Percentiles rank a stretch among this genome's conserved stretches.
Conservation (phyloP, 37 sponge, comb jelly and placozoan species). For the Ephydatia muelleri region DNA sequence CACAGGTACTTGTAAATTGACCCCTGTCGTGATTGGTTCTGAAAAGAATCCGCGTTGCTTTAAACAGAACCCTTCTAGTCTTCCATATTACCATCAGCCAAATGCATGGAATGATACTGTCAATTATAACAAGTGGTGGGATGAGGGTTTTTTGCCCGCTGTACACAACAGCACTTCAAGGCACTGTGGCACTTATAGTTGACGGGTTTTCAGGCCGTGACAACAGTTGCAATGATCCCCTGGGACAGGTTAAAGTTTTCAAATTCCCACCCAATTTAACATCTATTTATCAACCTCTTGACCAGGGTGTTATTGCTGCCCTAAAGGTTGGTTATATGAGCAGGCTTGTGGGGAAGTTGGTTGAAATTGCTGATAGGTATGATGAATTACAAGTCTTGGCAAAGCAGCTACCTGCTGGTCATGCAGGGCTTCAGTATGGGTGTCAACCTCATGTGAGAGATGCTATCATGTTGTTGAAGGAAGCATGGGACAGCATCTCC, state of each 20-base stretch:
- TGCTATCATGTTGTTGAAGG: neutral
- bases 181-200: constrained; percentile 9
- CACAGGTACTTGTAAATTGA: neutral
- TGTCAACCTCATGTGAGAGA: neutral
- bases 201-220: constrained; percentile 17
- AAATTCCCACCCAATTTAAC: constrained; percentile 1
- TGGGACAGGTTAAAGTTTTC: neutral
- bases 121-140: constrained; percentile 8
- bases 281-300: constrained; percentile 19
- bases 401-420: neutral
- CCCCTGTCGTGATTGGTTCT: constrained; percentile 19
- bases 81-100: constrained; percentile 10
- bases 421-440: neutral
- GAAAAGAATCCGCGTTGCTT: constrained; percentile 20
- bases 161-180: constrained; percentile 9
- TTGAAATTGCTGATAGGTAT: neutral
- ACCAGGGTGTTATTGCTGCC: constrained; percentile 20
- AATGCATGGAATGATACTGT: constrained; percentile 26
- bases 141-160: constrained; percentile 7
- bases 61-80: constrained; percentile 6
- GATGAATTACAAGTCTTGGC: neutral
- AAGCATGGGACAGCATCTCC: neutral
- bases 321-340: constrained; percentile 8
- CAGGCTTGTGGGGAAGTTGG: constrained; percentile 5
- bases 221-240: constrained; percentile 1